Evolutionary conservation across 2,797 vertebrate species (phyloP).

Genomic region (Hemitrygon akajei): DNA sequence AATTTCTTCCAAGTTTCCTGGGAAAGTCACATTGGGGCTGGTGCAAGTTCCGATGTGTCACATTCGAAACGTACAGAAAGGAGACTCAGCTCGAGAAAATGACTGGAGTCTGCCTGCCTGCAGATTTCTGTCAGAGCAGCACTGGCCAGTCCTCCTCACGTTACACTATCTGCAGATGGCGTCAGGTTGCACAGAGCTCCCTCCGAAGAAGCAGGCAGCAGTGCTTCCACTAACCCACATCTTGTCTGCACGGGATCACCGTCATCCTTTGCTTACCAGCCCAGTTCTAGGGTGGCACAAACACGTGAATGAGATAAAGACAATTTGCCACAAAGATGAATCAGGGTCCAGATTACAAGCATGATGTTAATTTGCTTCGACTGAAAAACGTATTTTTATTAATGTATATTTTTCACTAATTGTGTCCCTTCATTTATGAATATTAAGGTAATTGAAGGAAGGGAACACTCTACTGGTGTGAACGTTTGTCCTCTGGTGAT

Average conservation of each 20-base stretch:
- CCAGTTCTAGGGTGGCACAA: slow-evolving; percentile 2
- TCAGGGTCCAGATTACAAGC: not conserved
- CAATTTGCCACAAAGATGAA: not conserved
- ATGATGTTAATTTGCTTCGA: not conserved
- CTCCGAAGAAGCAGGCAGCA: not conserved
- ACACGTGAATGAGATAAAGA: not conserved
- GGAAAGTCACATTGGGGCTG: not conserved
- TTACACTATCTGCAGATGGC: not conserved
- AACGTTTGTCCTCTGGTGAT: not conserved
- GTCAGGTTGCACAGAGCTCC: not conserved
- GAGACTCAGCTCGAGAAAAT: not conserved
- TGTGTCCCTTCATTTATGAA: not conserved
- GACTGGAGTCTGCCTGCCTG: not conserved
- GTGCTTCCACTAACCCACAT: not conserved
- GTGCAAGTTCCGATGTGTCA: not conserved
- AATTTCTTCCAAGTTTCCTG: not conserved
- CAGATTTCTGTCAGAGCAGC: not conserved
- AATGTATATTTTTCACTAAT: not conserved
- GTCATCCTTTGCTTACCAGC: not conserved
- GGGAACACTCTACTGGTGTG: not conserved
- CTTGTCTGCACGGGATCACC: not conserved
- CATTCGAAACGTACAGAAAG: not conserved
- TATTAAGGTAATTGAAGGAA: not conserved
- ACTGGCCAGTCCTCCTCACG: not conserved
- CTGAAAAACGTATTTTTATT: slow-evolving; percentile 24